Base-by-base conservation (phyloP, 2,113 vertebrate genomes). In the Petroica traversi region DNA sequence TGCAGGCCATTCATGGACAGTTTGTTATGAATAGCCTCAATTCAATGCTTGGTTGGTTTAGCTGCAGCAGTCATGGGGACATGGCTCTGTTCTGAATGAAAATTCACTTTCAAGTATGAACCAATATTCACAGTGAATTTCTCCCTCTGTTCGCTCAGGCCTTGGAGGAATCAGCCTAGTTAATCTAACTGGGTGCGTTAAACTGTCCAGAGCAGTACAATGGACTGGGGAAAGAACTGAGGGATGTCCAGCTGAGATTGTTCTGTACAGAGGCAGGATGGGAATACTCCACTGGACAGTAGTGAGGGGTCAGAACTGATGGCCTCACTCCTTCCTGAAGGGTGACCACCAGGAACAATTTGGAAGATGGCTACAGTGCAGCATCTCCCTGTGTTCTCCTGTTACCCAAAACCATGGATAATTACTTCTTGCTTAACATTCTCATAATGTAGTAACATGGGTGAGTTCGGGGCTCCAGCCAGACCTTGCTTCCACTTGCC, bases 41-140 rank as follows among this genome's bases (percentile, higher is more conserved):
- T 96, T 96, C 94, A 96, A 92, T 96, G 94, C 93, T 96, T 95
- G 92, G 85, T 83, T 96, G 85, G 88, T 93, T 96, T 94, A 96
- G 88, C 93, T 94, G 75, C 93, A 74, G 92, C 79, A 84, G 59
- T 88, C 88, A 71, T 88, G 85, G 86, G 92, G 85, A 95, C 0
- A 3, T 63, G 34, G 14, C 51, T 93, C 88, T 80, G 55, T 74
- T 96, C 75, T 86, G 72, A 95, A 94, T 83, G 75, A 89, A 97
- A 96, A 97, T 86, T 78, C 75, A 48, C 89, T 96, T 93, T 80
- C 93, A 90, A 45, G 85, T 94, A 62, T 33, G 55, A 94, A 73
- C 78, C 26, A 54, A 88, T 83, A 90, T 83, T 80, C 82, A 67
- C 72, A 77, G 78, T 45, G 75, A 88, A 59, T 92, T 93, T 96